Conservation (phyloP, 2,888 invertebrate genomes). For the Chrysotoxum bicinctum region DNA sequence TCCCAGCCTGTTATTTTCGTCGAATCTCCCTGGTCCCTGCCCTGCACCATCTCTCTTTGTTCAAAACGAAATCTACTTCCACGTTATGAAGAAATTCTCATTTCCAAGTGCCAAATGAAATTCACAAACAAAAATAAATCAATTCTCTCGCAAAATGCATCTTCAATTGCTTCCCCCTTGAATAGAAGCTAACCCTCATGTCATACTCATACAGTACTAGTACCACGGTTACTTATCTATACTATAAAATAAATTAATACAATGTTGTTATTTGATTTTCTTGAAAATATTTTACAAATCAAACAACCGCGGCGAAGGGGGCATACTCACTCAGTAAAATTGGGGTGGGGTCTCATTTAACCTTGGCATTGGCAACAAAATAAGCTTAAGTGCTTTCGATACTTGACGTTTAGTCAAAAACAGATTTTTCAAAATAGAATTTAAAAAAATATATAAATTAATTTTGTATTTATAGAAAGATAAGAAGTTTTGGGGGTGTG, state of each 20-base stretch:
- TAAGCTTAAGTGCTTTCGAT: conserved; percentile 8
- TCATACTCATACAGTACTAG: neutral
- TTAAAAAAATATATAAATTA: neutral
- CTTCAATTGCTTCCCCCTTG: conserved; percentile 29
- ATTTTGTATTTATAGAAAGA: neutral
- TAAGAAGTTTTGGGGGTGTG: conserved; percentile 24
- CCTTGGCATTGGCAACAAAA: conserved; percentile 63
- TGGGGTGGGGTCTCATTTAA: conserved; percentile 29
- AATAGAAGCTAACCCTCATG: conserved; percentile 2
- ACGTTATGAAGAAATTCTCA: neutral
- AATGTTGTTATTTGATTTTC: conserved; percentile 14
- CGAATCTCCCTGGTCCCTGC: neutral
- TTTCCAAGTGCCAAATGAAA: neutral
- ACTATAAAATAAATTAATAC: conserved; percentile 5
- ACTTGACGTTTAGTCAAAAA: conserved; percentile 32
- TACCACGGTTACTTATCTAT: neutral
- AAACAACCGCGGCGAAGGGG: neutral
- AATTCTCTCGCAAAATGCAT: conserved; percentile 15
- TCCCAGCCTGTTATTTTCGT: neutral
- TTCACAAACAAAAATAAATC: neutral
- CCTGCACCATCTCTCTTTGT: neutral
- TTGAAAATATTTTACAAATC: conserved; percentile 37
- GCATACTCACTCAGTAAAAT: neutral
- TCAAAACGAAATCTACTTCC: neutral
- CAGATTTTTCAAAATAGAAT: neutral